Conservation (phyloP, 2,797 vertebrate species). For the Hippoglossus hippoglossus region DNA sequence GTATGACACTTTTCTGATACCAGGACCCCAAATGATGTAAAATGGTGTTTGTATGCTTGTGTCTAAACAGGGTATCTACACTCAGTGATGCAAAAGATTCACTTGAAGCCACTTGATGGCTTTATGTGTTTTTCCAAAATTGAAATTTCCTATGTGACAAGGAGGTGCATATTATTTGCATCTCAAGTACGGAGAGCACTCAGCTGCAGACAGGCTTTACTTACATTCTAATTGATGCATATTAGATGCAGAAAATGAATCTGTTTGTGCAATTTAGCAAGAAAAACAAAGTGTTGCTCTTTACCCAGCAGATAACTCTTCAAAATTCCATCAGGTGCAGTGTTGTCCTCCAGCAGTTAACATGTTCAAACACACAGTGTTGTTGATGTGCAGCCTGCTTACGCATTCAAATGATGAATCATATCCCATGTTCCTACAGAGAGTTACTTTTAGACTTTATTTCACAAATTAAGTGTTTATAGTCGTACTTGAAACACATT, state of each 20-base stretch:
- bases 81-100: constrained; percentile 5
- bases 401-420: constrained; percentile 11
- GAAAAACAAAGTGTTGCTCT: constrained; percentile 23
- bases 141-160: constrained; percentile 31
- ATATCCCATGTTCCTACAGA: not conserved
- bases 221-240: constrained; percentile 48
- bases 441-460: constrained; percentile 13
- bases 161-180: constrained; percentile 40
- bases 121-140: constrained; percentile 35
- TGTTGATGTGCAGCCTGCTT: constrained; percentile 12
- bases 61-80: constrained; percentile 10
- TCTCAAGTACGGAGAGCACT: constrained; percentile 38
- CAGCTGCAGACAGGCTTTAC: constrained; percentile 40
- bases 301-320: constrained; percentile 26
- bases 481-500: constrained; percentile 16
- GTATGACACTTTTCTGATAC: constrained; percentile 80
- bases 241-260: constrained; percentile 36
- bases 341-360: constrained; percentile 16
- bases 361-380: constrained; percentile 4
- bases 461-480: constrained; percentile 17
- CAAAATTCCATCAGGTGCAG: constrained; percentile 2
- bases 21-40: not conserved
- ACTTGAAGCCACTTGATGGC: not conserved
- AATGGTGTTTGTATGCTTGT: constrained; percentile 18
- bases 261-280: constrained; percentile 37